A percentile compares a stretch with the other conserved stretches of the same genome.
Evolutionary conservation across 2,888 invertebrate genomes (phyloP).

Genomic region (Meandrusa payeni): DNA sequence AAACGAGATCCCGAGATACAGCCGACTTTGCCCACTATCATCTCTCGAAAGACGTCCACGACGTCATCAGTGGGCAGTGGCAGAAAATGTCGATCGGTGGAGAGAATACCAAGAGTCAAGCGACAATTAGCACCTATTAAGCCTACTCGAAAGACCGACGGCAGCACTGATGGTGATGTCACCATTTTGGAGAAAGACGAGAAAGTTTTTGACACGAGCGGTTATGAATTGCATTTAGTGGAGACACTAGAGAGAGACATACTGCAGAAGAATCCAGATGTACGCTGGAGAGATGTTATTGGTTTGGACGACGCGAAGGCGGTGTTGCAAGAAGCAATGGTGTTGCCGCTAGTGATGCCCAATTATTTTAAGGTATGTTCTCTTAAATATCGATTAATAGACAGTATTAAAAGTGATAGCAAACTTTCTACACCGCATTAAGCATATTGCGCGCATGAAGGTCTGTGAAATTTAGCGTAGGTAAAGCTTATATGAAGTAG

Average conservation of each 20-base stretch:
- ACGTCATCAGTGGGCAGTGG: conserved; percentile 61
- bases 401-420: too few species aligned
- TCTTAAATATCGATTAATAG: too few species aligned
- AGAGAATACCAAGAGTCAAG: conserved; percentile 55
- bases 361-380: conserved; percentile 90
- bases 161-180: conserved; percentile 61
- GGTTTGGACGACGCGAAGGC: conserved; percentile 88
- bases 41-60: conserved; percentile 72
- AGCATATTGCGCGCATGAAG: too few species aligned
- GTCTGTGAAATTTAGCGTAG: too few species aligned
- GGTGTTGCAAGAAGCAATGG: conserved; percentile 92
- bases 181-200: conserved; percentile 63
- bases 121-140: conserved; percentile 61
- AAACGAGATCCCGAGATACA: conserved; percentile 84
- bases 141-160: conserved; percentile 54
- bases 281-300: conserved; percentile 90
- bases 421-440: too few species aligned
- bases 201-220: conserved; percentile 83
- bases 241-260: conserved; percentile 93
- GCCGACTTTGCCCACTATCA: conserved; percentile 83
- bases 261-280: conserved; percentile 88
- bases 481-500: too few species aligned
- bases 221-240: conserved; percentile 88
- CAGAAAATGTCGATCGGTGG: conserved; percentile 68
- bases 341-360: conserved; percentile 92